Percentiles rank a stretch among this genome's conserved stretches.
Evolutionary conservation across 2,888 invertebrate genomes (phyloP).

Genomic region (Autographa pulchrina): DNA sequence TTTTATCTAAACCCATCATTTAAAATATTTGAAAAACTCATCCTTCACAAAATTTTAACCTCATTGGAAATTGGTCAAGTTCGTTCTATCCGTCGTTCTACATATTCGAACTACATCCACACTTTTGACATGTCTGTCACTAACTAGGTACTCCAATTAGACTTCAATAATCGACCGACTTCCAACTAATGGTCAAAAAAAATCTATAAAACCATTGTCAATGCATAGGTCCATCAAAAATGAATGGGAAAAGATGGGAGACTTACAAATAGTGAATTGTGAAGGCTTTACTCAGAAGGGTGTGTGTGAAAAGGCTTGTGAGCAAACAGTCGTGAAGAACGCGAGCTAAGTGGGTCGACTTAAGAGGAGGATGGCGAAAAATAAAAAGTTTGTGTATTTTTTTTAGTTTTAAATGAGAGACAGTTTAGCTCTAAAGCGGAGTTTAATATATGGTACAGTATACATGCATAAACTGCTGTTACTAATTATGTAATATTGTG

Average conservation of each 20-base stretch:
- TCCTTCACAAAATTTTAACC: no score
- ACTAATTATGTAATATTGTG: no score
- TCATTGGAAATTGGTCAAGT: no score
- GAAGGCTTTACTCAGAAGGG: slow-evolving; percentile 19
- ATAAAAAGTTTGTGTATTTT: neutral
- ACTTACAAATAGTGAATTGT: slow-evolving; percentile 43
- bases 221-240: slow-evolving; percentile 29
- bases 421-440: neutral
- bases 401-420: neutral
- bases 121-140: neutral
- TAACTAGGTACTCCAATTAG: slow-evolving; percentile 1
- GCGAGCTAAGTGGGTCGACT: slow-evolving; percentile 24
- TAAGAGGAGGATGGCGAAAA: slow-evolving; percentile 29
- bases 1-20: no score
- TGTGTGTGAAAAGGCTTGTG: slow-evolving; percentile 29
- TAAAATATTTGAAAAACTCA: no score
- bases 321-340: slow-evolving; percentile 32
- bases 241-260: slow-evolving; percentile 31
- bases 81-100: neutral
- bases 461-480: no score
- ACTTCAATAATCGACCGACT: neutral
- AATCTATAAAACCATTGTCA: slow-evolving; percentile 16
- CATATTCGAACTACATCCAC: no score
- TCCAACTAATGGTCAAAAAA: neutral
- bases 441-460: no score